These are phyloP conservation scores for Blomia tropicalis DNA, from an alignment of 2,888 invertebrate species.

Conservation along the genomic window DNA sequence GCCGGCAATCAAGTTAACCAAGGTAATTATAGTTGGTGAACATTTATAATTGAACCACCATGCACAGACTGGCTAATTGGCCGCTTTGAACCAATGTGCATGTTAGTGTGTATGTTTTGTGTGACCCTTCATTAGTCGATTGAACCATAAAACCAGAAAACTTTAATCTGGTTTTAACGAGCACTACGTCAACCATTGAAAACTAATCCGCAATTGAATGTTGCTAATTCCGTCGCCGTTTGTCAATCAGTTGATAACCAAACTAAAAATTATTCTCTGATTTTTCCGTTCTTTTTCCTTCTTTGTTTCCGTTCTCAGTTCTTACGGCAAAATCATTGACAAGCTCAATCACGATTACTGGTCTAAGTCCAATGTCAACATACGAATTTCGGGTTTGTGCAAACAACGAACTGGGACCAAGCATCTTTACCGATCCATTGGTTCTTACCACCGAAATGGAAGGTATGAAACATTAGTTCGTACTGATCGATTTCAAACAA, in stretches of 20 bases:
- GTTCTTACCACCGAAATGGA: constrained; percentile 32
- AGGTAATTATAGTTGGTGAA: too few species aligned
- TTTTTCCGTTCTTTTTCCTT: neutral
- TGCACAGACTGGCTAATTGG: constrained; percentile 1
- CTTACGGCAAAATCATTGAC: constrained; percentile 13
- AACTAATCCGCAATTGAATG: too few species aligned
- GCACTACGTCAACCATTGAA: too few species aligned
- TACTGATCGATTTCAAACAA: neutral
- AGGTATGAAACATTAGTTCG: constrained; percentile 28
- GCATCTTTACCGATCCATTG: constrained; percentile 26
- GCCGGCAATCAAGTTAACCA: neutral
- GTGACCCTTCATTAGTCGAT: neutral
- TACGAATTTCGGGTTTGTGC: constrained; percentile 28
- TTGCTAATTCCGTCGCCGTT: neutral
- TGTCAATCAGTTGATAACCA: too few species aligned
- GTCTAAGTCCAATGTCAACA: constrained; percentile 26
- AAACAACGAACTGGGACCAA: constrained; percentile 28
- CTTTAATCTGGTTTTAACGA: constrained; percentile 3
- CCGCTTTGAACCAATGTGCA: too few species aligned
- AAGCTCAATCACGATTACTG: constrained; percentile 25
- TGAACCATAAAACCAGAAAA: neutral
- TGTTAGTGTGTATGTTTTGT: neutral
- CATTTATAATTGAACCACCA: neutral
- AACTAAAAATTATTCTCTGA: neutral
- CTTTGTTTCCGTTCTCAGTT: neutral